Conservation (phyloP, 35 echinoderm and acorn worm species). For the Lytechinus pictus region DNA sequence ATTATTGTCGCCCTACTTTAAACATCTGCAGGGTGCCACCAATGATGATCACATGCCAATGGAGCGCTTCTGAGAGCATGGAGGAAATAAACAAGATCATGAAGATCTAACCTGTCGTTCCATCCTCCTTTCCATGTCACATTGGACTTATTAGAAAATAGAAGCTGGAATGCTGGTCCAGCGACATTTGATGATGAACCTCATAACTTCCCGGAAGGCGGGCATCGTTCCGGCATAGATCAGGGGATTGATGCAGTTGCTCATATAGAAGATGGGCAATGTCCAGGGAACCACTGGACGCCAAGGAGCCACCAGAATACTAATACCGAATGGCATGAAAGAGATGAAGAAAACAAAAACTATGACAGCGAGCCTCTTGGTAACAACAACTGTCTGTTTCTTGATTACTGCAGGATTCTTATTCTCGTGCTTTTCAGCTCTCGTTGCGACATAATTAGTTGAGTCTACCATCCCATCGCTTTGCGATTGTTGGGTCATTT, state of each 20-base stretch:
- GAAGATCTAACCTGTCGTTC: too few species aligned
- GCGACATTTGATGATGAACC: slow-evolving; percentile 36
- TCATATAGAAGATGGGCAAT: background rate
- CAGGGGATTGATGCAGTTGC: background rate
- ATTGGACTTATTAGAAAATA: too few species aligned
- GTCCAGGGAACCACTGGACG: slow-evolving; percentile 4
- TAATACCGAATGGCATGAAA: slow-evolving; percentile 36
- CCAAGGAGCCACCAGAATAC: background rate
- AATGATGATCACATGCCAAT: too few species aligned
- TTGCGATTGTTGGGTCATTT: background rate
- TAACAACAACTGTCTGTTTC: background rate
- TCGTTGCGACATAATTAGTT: background rate
- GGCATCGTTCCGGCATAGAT: slow-evolving; percentile 21
- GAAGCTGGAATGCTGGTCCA: background rate
- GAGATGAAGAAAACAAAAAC: slow-evolving; percentile 38
- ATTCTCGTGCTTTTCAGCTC: background rate
- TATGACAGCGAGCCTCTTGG: slow-evolving; percentile 25
- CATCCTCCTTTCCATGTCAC: too few species aligned
- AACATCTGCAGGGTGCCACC: too few species aligned
- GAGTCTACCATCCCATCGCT: background rate
- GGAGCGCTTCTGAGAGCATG: too few species aligned
- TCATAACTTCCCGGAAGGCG: slow-evolving; percentile 7
- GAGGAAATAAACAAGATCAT: too few species aligned
- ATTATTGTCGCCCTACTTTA: too few species aligned
- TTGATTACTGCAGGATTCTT: background rate